These are phyloP conservation scores for Chelon auratus DNA, from an alignment of 2,797 vertebrate genomes.

Conservation along the genomic window DNA sequence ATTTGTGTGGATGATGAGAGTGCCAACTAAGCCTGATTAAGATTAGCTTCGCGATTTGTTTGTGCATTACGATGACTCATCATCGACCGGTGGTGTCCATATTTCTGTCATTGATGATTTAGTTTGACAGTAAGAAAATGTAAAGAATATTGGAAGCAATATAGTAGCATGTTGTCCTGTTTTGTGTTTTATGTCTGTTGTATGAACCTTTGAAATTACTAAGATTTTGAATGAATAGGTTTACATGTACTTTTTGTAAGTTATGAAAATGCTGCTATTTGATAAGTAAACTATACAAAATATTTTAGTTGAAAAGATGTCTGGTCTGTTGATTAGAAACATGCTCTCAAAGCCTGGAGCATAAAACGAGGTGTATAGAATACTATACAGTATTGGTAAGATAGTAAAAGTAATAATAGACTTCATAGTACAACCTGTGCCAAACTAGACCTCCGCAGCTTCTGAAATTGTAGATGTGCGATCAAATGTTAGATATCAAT, in stretches of 20 bases:
- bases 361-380: conserved; percentile 85
- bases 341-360: conserved; percentile 82
- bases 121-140: conserved; percentile 89
- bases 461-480: conserved; percentile 89
- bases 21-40: conserved; percentile 90
- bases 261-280: conserved; percentile 91
- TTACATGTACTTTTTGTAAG: conserved; percentile 91
- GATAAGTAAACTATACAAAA: conserved; percentile 91
- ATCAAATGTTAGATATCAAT: conserved; percentile 88
- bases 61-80: conserved; percentile 89
- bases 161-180: conserved; percentile 91
- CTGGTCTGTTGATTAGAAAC: conserved; percentile 87
- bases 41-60: conserved; percentile 90
- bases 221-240: conserved; percentile 91
- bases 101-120: conserved; percentile 89
- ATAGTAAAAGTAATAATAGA: conserved; percentile 88
- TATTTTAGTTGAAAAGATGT: conserved; percentile 89
- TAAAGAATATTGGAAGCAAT: conserved; percentile 92
- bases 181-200: conserved; percentile 91
- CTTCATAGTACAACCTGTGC: conserved; percentile 86
- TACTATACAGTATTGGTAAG: conserved; percentile 86
- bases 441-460: conserved; percentile 88
- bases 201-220: conserved; percentile 90
- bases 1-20: conserved; percentile 90
- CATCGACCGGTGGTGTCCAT: conserved; percentile 87